Base-by-base conservation (phyloP, 2,888 invertebrate species). In the Coelopa pilipes region DNA sequence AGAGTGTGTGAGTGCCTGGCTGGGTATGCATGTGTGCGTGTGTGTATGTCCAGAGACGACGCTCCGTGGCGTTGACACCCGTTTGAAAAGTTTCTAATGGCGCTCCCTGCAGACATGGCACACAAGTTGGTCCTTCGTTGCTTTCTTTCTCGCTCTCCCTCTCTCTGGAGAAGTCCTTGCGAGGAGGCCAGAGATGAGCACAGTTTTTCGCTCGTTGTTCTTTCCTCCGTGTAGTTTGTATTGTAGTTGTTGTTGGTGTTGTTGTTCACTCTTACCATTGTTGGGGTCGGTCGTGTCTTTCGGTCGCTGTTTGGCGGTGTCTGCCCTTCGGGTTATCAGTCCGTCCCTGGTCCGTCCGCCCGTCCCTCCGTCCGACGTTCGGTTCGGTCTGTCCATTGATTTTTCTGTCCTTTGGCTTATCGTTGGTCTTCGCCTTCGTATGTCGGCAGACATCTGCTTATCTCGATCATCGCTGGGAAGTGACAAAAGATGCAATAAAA, bases 401-500 rank as follows among this genome's bases (percentile, higher is more conserved):
- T n/a, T n/a, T n/a, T n/a, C 34, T 34, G 34, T 34, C 34, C 34
- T 34, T 34, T 34, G 34, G 7, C 7, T 7, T 34, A 7, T 34
- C 4, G 34, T 34, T 7, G 34, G 34, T 34, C 34, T 34, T 2
- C 7, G 34, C n/a, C 53, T 5, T 53, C n/a, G 53, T 53, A n/a
- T 53, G 53, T 53, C 45, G 12, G 60, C 49, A 34, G 50, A 15
- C 45, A 53, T 34, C 70, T 71, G 70, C 62, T 65, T 71, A 65
- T 71, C 65, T 71, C 65, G 71, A 71, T 71, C 65, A 53, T 71
- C 46, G 71, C 65, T 63, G 65, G 65, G 47, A 60, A 50, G 70
- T 21, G 70, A 70, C 70, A 63, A 63, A 62, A 34, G 62, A 50
- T 63, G 55, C 60, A 70, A 65, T 71, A 63, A 53, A 47, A 53